phyloP scores from a whole-genome alignment of 2,888 invertebrate genomes.

The Eucriotettix oculatus region DNA sequence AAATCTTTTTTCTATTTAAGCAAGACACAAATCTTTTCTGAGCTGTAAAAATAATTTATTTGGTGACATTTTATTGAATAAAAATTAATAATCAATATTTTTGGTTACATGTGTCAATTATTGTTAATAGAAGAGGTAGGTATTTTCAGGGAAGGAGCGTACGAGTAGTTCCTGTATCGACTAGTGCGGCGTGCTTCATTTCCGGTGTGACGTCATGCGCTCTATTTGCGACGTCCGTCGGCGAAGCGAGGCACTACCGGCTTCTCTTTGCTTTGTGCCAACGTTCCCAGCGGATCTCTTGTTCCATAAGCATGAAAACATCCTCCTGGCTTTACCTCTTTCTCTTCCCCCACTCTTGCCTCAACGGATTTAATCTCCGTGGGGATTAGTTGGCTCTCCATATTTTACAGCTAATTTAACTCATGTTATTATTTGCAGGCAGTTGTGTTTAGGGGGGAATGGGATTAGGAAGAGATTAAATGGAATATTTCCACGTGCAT shows the following conservation, averaged over 20 bases:
- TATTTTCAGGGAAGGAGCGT: no score
- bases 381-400: slow-evolving; percentile 14
- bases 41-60: no score
- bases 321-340: slow-evolving; percentile 1
- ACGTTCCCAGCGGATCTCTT: background rate
- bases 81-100: no score
- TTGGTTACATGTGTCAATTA: no score
- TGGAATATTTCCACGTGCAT: slow-evolving; percentile 15
- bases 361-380: slow-evolving; percentile 14
- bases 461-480: slow-evolving; percentile 15
- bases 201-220: background rate
- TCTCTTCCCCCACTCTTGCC: slow-evolving; percentile 7
- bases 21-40: no score
- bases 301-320: background rate
- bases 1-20: no score
- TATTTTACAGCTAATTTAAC: slow-evolving; percentile 16
- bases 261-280: no score
- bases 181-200: background rate
- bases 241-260: no score
- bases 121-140: no score
- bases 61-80: no score
- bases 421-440: slow-evolving; percentile 16
- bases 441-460: slow-evolving; percentile 14
- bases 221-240: no score
- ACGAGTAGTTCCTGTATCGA: background rate